These are phyloP conservation scores for Charadrius vociferus DNA, from an alignment of 2,113 vertebrate genomes.

Conservation along the genomic window DNA sequence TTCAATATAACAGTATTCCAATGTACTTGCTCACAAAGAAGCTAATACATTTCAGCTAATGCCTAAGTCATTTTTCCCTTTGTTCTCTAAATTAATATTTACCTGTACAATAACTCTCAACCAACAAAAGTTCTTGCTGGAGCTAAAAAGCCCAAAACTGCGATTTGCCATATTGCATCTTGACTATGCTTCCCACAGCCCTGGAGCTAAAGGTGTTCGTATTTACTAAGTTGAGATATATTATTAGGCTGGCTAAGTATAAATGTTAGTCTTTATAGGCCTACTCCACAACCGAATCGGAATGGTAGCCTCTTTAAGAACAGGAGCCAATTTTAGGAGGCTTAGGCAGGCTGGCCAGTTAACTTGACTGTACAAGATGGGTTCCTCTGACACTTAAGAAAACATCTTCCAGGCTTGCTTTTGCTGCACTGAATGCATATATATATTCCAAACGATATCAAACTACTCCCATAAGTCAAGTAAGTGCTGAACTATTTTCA, in stretches of 20 bases:
- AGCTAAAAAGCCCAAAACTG: not conserved
- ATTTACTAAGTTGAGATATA: not conserved
- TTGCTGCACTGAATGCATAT: not conserved
- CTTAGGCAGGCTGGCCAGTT: not conserved
- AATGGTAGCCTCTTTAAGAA: not conserved
- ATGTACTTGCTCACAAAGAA: constrained; percentile 11
- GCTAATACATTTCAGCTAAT: not conserved
- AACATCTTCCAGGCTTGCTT: not conserved
- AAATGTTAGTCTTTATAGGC: not conserved
- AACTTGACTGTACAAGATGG: not conserved
- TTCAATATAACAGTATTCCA: constrained; percentile 2
- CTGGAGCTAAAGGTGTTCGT: not conserved
- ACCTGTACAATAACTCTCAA: not conserved
- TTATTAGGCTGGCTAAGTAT: not conserved
- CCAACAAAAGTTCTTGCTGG: not conserved
- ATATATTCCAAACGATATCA: not conserved
- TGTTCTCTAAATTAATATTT: constrained; percentile 18
- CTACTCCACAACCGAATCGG: not conserved
- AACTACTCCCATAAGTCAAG: not conserved
- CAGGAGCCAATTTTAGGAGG: not conserved
- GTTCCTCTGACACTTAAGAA: not conserved
- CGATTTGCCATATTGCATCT: not conserved
- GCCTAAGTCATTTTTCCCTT: not conserved
- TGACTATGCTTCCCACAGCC: not conserved
- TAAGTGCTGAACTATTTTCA: not conserved